Conservation (phyloP, 2,797 vertebrate genomes). For the Bovichtus diacanthus region DNA sequence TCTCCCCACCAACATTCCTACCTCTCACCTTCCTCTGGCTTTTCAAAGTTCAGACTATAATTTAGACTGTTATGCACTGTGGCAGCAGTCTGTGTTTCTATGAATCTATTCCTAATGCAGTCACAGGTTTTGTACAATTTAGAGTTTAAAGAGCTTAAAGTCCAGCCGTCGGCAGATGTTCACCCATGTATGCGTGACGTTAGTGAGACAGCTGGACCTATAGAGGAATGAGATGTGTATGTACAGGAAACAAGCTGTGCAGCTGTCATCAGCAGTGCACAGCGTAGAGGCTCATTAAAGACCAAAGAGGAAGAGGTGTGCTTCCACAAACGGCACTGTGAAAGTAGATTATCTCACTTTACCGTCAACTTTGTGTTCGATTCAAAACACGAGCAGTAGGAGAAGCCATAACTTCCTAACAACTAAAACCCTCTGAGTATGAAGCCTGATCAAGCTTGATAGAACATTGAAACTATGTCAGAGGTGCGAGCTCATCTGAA, state of each 20-base stretch:
- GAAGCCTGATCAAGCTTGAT: neutral
- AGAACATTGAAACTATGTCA: too few relatives aligned
- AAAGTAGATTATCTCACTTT: neutral
- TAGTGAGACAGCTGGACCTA: neutral
- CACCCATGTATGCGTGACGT: too few relatives aligned
- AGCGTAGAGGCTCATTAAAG: neutral
- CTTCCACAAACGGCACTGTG: neutral
- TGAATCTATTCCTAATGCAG: neutral
- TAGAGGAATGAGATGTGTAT: neutral
- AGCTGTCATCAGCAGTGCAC: neutral
- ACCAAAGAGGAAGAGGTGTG: neutral
- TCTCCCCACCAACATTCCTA: neutral
- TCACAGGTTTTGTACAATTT: neutral
- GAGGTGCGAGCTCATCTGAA: neutral
- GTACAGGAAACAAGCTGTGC: neutral
- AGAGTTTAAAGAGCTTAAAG: too few relatives aligned
- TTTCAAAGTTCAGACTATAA: neutral
- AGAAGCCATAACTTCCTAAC: neutral
- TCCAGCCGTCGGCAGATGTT: too few relatives aligned
- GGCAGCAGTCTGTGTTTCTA: neutral
- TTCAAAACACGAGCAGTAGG: neutral
- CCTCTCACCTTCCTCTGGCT: neutral
- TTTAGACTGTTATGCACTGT: neutral
- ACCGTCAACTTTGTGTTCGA: neutral
- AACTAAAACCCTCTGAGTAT: neutral